Percentiles rank a stretch among this genome's conserved stretches.
Evolutionary conservation across 1,140 invertebrate species (phyloP).

Genomic region (Drusus annulatus): DNA sequence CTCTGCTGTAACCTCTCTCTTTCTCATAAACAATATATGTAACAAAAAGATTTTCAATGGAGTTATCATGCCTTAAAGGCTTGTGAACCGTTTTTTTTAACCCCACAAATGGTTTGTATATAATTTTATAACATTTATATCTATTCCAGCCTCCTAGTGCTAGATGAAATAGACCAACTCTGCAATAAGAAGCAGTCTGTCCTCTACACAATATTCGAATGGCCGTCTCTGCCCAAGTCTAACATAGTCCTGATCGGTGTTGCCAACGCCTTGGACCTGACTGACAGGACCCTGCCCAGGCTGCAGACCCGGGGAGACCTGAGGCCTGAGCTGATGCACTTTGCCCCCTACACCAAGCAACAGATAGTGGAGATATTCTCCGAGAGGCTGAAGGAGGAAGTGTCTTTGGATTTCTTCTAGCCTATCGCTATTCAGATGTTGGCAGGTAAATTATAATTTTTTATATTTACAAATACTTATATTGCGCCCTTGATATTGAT

Average conservation of each 20-base stretch:
- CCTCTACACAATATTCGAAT: conserved; percentile 94
- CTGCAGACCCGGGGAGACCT: conserved; percentile 83
- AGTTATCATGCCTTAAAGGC: no score
- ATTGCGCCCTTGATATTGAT: no score
- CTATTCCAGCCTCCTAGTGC: conserved; percentile 82
- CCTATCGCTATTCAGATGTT: conserved; percentile 88
- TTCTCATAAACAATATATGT: no score
- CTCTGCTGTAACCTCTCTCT: no score
- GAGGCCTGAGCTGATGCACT: conserved; percentile 86
- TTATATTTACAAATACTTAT: no score
- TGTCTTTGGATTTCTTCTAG: conserved; percentile 82
- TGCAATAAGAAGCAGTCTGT: conserved; percentile 88
- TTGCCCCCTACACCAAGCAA: conserved; percentile 91
- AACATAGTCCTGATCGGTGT: conserved; percentile 91
- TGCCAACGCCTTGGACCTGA: conserved; percentile 96
- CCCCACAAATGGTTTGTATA: conserved; percentile 37
- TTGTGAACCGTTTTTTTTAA: neutral
- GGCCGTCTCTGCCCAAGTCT: conserved; percentile 82
- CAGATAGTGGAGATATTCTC: conserved; percentile 92
- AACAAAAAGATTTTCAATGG: no score
- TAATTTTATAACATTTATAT: conserved; percentile 43
- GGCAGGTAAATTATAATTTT: conserved; percentile 72
- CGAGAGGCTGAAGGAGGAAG: conserved; percentile 80
- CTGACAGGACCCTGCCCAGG: conserved; percentile 90
- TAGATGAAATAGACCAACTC: conserved; percentile 98